These are phyloP conservation scores for Myotis yumanensis DNA, from an alignment of 2,113 vertebrate genomes.

Conservation along the genomic window DNA sequence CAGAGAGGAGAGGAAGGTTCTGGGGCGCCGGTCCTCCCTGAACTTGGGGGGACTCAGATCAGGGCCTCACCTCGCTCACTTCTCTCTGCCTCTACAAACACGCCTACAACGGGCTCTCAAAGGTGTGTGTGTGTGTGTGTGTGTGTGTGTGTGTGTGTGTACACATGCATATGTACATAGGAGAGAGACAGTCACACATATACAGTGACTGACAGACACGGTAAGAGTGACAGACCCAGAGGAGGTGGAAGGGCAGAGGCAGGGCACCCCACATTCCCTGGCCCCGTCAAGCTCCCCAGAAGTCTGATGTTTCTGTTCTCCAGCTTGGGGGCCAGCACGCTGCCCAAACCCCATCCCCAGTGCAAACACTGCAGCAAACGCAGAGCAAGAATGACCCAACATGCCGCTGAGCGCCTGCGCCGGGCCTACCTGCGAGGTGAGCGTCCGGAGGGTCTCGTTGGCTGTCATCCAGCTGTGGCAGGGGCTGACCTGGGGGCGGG, in stretches of 20 bases:
- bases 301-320: neutral
- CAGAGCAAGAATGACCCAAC: neutral
- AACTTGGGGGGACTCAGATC: neutral
- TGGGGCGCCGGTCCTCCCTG: neutral
- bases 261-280: neutral
- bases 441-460: slow-evolving; percentile 83
- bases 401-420: neutral
- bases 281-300: neutral
- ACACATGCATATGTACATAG: fast-evolving
- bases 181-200: neutral
- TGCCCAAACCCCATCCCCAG: neutral
- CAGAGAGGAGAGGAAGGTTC: neutral
- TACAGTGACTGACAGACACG: neutral
- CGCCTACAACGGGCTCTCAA: neutral
- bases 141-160: neutral
- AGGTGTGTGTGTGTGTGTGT: neutral
- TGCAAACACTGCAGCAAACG: neutral
- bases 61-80: neutral
- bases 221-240: neutral
- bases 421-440: slow-evolving; percentile 82
- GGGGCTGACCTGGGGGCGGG: slow-evolving; percentile 79
- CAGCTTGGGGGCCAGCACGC: neutral
- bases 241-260: neutral
- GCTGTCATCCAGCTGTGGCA: slow-evolving; percentile 85
- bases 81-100: neutral